Evolutionary conservation across 2,888 invertebrate species (phyloP).

Genomic region (Malacosoma neustria): DNA sequence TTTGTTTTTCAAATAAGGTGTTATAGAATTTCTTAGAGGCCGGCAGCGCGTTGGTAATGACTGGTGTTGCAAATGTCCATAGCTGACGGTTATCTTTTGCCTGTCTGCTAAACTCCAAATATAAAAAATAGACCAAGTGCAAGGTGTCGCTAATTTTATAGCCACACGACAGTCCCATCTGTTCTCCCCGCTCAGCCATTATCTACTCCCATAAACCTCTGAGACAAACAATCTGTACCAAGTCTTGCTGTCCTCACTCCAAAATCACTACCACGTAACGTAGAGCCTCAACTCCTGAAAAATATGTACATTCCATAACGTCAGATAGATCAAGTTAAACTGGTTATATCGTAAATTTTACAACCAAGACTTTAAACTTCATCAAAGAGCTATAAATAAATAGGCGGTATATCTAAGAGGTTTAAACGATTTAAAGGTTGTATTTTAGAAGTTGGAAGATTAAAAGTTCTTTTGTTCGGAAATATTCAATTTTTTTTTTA

Average conservation of each 20-base stretch:
- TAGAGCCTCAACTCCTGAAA: conserved; percentile 15
- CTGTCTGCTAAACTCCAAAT: too few species aligned
- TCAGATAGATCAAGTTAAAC: conserved; percentile 17
- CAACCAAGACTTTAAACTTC: conserved; percentile 46
- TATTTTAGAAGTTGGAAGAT: neutral
- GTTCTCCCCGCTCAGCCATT: conserved; percentile 50
- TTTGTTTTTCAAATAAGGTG: too few species aligned
- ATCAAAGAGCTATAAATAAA: conserved; percentile 53
- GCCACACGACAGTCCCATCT: conserved; percentile 46
- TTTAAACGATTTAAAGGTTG: neutral
- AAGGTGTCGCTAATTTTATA: conserved; percentile 20
- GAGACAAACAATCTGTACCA: conserved; percentile 52
- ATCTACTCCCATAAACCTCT: conserved; percentile 58
- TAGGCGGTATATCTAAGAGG: conserved; percentile 14
- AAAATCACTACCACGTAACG: conserved; percentile 32
- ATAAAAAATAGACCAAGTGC: neutral
- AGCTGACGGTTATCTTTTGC: too few species aligned
- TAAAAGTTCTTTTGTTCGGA: neutral
- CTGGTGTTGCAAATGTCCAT: too few species aligned
- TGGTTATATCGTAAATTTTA: conserved; percentile 41
- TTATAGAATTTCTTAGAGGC: too few species aligned
- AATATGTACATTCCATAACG: neutral
- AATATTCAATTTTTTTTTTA: too few species aligned
- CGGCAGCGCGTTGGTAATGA: too few species aligned
- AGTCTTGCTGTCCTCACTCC: conserved; percentile 38